These are phyloP conservation scores for Mamestra configurata DNA, from an alignment of 1,140 invertebrate genomes.

Conservation along the genomic window DNA sequence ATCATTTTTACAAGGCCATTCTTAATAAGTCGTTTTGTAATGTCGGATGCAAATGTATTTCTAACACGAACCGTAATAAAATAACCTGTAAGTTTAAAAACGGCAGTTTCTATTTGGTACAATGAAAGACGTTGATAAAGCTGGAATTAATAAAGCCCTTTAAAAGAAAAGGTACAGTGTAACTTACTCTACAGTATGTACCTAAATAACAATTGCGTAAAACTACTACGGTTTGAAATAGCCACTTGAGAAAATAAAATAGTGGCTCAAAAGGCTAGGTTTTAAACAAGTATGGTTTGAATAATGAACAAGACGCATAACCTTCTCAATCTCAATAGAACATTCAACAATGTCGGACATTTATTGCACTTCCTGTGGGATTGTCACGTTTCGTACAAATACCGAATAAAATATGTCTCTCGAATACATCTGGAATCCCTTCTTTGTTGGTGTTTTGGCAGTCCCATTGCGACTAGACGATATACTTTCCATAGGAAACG, in stretches of 20 bases:
- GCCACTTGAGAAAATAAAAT: not conserved
- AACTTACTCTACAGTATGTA: too few species aligned
- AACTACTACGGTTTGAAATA: too few species aligned
- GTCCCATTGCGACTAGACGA: not conserved
- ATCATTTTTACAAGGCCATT: too few species aligned
- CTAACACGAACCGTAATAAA: too few species aligned
- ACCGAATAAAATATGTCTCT: slow-evolving; percentile 22
- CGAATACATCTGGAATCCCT: not conserved
- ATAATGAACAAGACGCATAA: not conserved
- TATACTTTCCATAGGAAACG: not conserved
- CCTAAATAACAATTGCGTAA: too few species aligned
- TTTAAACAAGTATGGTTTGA: not conserved
- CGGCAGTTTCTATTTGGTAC: too few species aligned
- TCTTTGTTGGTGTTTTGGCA: not conserved
- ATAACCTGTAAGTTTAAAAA: too few species aligned
- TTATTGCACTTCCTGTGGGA: slow-evolving; percentile 16
- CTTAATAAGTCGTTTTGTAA: too few species aligned
- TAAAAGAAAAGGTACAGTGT: too few species aligned
- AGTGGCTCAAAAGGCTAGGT: not conserved
- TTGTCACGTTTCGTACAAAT: slow-evolving; percentile 31
- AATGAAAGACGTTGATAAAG: too few species aligned
- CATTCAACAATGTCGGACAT: slow-evolving; percentile 22
- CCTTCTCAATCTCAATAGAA: slow-evolving; percentile 17
- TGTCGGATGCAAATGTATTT: too few species aligned
- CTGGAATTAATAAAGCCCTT: too few species aligned